These are phyloP conservation scores for Vombatus ursinus DNA, from an alignment of 2,113 vertebrate genomes.

Conservation along the genomic window DNA sequence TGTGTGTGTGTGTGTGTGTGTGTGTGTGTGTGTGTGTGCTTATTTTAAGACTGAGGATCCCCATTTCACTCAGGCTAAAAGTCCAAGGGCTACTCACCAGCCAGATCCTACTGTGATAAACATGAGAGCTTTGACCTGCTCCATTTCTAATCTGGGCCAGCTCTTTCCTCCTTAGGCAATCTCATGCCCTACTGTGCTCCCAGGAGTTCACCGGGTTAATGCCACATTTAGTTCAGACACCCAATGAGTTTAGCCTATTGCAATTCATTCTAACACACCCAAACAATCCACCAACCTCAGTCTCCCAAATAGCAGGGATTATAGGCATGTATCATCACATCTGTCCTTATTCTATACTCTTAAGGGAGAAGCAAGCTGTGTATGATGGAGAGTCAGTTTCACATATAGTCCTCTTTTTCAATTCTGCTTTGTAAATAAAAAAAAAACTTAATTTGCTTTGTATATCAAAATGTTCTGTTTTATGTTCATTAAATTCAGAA, in stretches of 20 bases:
- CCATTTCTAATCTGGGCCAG: background rate
- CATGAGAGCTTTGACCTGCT: background rate
- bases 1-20: no score
- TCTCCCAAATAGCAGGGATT: background rate
- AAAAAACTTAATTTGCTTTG: background rate
- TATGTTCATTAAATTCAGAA: background rate
- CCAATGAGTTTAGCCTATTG: background rate
- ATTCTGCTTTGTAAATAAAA: background rate
- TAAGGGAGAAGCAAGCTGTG: background rate
- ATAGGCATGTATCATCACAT: background rate
- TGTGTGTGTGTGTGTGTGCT: no score
- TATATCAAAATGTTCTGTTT: background rate
- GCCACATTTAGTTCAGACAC: background rate
- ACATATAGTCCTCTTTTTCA: background rate
- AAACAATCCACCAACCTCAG: background rate
- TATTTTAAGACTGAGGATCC: background rate
- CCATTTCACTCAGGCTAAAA: background rate
- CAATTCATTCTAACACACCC: background rate
- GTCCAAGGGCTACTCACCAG: background rate
- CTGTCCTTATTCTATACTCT: background rate
- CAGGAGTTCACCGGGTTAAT: background rate
- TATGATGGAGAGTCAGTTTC: background rate
- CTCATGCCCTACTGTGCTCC: background rate
- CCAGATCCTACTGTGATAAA: background rate
- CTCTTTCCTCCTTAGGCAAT: background rate